Evolutionary conservation across 2,113 vertebrate species (phyloP), one percentile per base, ranked within the genome.

Genomic region (Anhinga anhinga): DNA sequence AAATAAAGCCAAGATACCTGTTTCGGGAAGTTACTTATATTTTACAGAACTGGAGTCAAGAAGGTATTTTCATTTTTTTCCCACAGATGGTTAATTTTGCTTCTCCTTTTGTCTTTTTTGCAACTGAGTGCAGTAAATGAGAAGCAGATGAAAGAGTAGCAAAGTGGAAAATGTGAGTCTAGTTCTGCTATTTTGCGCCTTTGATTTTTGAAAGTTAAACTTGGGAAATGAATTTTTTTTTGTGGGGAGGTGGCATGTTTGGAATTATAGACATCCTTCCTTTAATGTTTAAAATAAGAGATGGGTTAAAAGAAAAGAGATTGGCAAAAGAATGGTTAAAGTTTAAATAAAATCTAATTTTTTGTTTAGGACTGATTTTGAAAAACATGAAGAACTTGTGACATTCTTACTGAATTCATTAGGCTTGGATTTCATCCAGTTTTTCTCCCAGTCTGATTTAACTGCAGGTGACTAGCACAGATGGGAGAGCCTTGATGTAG

Each of bases 11-110:
- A 52, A 63, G 17, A 42, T 23, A 36, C 30, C 11, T 14, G 7
- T 15, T 56, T 56, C 53, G 26, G 67, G 50, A 63, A 38, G 12
- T 38, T 50, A 30, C 26, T 63, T 58, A 40, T 34, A 30, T 70
- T 81, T 62, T 55, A 70, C 25, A 67, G 38, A 79, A 53, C 27
- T 61, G 42, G 32, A 45, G 15, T 32, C 42, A 61, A 62, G 6
- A 53, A 52, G 12, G 5, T 4, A 1, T 52, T 71, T 66, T 59
- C 2, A 3, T 27, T 15, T 5, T 18, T 40, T 11, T 3, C 6
- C 22, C 3, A 2, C 3, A 23, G 18, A 8, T 22, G 14, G 11
- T 59, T 65, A 19, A 26, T 84, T 65, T 62, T 80, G 5, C 9
- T 71, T 40, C 22, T 78, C 4, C 34, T 82, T 38, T 78, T 36